Evolutionary conservation across 2,797 vertebrate species (phyloP).

Genomic region (Semaprochilodus insignis): DNA sequence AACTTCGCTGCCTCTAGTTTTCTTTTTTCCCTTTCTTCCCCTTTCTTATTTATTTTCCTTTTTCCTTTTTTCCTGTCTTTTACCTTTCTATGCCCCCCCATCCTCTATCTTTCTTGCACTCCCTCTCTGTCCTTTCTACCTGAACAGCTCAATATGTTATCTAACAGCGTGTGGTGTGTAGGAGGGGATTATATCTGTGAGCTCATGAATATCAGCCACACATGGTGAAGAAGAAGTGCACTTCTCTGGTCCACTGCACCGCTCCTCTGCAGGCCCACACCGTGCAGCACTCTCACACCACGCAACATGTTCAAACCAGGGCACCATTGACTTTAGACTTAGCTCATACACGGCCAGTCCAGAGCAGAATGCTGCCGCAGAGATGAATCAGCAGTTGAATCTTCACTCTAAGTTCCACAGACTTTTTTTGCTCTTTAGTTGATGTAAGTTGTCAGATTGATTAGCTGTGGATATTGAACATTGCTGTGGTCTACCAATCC

Average conservation of each 20-base stretch:
- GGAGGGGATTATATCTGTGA: constrained; percentile 55
- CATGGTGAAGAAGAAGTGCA: constrained; percentile 53
- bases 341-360: not conserved
- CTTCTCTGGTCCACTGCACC: constrained; percentile 39
- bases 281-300: not conserved
- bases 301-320: constrained; percentile 25
- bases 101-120: constrained; percentile 10
- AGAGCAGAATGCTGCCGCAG: constrained; percentile 19
- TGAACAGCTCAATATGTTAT: constrained; percentile 52
- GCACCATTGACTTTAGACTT: constrained; percentile 3
- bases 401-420: not conserved
- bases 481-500: no score
- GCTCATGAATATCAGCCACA: constrained; percentile 49
- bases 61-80: not conserved
- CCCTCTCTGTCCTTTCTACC: constrained; percentile 45
- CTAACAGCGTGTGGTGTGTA: constrained; percentile 57
- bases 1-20: not conserved
- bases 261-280: constrained; percentile 25
- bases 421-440: not conserved
- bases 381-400: constrained; percentile 35
- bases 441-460: not conserved
- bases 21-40: no score
- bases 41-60: not conserved
- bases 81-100: not conserved
- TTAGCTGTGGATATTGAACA: not conserved